A percentile compares a stretch with the other conserved stretches of the same genome.
phyloP scores from a whole-genome alignment of 2,797 vertebrate genomes.

The Melanitta fusca region DNA sequence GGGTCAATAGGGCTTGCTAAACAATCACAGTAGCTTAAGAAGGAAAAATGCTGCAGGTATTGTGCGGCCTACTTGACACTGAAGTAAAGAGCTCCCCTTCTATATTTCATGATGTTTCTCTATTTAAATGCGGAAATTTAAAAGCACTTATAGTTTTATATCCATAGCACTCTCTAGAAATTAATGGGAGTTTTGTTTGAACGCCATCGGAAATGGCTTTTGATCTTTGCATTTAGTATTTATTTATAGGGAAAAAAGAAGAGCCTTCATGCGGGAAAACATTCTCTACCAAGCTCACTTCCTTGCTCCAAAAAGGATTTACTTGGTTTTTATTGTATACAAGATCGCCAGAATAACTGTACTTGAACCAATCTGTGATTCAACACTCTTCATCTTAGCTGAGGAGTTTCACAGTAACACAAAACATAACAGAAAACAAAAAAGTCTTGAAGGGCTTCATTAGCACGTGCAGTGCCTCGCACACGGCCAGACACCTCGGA shows the following conservation, averaged over 20 bases:
- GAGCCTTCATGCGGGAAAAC: not conserved
- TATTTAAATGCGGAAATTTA: not conserved
- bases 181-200: not conserved
- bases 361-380: not conserved
- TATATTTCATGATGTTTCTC: not conserved
- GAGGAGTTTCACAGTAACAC: not conserved
- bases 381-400: not conserved
- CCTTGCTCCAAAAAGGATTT: not conserved
- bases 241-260: not conserved
- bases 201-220: not conserved
- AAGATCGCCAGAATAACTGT: not conserved
- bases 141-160: not conserved
- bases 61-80: not conserved
- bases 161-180: not conserved
- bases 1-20: not conserved
- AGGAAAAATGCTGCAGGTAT: not conserved
- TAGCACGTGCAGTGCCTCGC: not conserved
- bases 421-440: not conserved
- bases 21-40: not conserved
- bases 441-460: not conserved
- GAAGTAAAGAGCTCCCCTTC: not conserved
- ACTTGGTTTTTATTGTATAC: not conserved
- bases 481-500: not conserved
- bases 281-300: not conserved
- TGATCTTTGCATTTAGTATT: not conserved